Evolutionary conservation across 2,797 vertebrate genomes (phyloP).

Genomic region (Leptodactylus fallax): DNA sequence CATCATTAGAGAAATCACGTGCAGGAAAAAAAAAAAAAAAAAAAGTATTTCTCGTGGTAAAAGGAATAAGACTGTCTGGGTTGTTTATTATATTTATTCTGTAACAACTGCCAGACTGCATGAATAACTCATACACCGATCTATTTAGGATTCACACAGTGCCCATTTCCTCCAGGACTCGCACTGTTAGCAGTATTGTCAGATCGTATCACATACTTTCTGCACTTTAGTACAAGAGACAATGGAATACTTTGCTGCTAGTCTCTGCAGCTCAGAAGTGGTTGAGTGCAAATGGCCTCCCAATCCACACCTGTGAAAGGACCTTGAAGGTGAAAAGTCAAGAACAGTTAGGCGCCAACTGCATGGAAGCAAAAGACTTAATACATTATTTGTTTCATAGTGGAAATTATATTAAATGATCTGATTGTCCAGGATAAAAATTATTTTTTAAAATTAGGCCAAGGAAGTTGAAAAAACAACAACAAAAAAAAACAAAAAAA

Average conservation of each 20-base stretch:
- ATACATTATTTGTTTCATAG: neutral
- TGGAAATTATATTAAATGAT: neutral
- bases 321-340: slow-evolving; percentile 32
- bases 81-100: slow-evolving; percentile 18
- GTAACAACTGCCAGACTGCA: slow-evolving; percentile 19
- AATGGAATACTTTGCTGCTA: slow-evolving; percentile 15
- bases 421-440: no score
- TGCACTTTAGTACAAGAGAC: slow-evolving; percentile 37
- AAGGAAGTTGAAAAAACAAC: no score
- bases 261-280: slow-evolving; percentile 39
- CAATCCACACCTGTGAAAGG: slow-evolving; percentile 21
- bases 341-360: neutral
- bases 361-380: neutral
- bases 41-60: neutral
- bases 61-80: neutral
- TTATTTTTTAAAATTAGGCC: no score
- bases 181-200: slow-evolving; percentile 30
- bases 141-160: slow-evolving; percentile 25
- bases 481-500: no score
- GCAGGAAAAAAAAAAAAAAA: neutral
- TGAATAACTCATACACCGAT: slow-evolving; percentile 15
- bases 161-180: slow-evolving; percentile 11
- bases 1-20: neutral
- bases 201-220: slow-evolving; percentile 14
- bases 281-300: slow-evolving; percentile 28